Conservation (phyloP, 2,888 invertebrate genomes). For the Lithosia quadra region DNA sequence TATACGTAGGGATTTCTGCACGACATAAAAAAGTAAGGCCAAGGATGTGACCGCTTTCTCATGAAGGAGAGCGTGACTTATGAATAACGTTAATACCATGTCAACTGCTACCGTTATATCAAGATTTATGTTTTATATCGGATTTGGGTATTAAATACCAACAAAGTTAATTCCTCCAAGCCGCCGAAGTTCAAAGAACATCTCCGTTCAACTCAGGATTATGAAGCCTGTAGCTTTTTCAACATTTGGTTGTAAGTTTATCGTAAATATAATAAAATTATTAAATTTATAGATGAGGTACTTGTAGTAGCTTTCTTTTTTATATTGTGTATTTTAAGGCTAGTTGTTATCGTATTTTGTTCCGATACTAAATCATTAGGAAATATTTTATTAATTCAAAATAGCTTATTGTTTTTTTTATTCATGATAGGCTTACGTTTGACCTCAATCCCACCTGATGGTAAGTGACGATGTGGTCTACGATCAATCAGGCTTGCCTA, state of each 20-base stretch:
- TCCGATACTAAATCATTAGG: too few species aligned
- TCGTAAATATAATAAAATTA: slow-evolving; percentile 17
- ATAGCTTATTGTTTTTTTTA: too few species aligned
- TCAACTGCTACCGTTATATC: slow-evolving; percentile 13
- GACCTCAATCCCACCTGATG: too few species aligned
- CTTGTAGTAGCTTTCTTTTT: background rate
- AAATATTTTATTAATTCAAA: too few species aligned
- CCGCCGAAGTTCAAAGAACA: slow-evolving; percentile 27
- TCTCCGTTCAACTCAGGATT: slow-evolving; percentile 33
- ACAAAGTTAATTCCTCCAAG: slow-evolving; percentile 29
- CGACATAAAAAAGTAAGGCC: background rate
- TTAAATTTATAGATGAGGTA: background rate
- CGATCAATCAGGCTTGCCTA: too few species aligned
- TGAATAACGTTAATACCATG: slow-evolving; percentile 12
- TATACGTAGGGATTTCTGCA: too few species aligned
- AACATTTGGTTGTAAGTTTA: slow-evolving; percentile 34
- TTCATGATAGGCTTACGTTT: too few species aligned
- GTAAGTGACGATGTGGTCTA: too few species aligned
- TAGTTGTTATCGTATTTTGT: too few species aligned
- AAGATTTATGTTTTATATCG: slow-evolving; percentile 20
- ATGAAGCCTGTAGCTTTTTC: slow-evolving; percentile 20
- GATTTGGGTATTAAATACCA: slow-evolving; percentile 15
- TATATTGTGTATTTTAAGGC: too few species aligned
- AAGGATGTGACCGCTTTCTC: slow-evolving; percentile 1
- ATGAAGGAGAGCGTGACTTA: slow-evolving; percentile 7